Conservation (phyloP, 2,888 invertebrate genomes). For the Ptychoptera albimana region DNA sequence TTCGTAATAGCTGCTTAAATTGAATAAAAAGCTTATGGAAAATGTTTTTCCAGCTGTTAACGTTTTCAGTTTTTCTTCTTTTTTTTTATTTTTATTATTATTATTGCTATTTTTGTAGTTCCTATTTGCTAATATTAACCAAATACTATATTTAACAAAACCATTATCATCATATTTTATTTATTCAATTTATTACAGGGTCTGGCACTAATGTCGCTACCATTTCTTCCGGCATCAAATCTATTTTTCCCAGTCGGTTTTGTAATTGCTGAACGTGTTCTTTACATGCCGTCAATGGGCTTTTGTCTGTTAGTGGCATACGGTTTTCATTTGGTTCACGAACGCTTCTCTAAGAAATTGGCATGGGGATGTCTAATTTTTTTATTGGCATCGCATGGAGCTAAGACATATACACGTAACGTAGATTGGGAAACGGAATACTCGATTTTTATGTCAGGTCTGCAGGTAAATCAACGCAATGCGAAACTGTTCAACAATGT, state of each 20-base stretch:
- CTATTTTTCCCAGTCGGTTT: constrained; percentile 92
- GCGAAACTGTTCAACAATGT: constrained; percentile 93
- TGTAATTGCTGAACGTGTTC: constrained; percentile 86
- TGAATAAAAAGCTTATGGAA: no score
- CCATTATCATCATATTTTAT: background rate
- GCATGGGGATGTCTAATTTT: constrained; percentile 47
- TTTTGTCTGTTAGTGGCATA: constrained; percentile 85
- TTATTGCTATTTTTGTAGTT: no score
- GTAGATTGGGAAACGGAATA: constrained; percentile 91
- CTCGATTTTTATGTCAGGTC: constrained; percentile 82
- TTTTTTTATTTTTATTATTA: no score
- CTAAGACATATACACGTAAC: constrained; percentile 76
- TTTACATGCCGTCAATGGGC: constrained; percentile 97
- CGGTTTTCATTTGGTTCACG: constrained; percentile 57
- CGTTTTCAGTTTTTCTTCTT: no score
- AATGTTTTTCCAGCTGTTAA: no score
- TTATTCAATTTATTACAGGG: constrained; percentile 40
- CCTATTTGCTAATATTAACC: no score
- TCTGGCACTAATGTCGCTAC: constrained; percentile 70
- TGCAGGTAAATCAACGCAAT: constrained; percentile 33
- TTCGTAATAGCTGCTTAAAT: no score
- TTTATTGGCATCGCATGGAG: constrained; percentile 60
- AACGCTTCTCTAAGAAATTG: constrained; percentile 46
- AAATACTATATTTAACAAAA: background rate
- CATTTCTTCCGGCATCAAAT: constrained; percentile 92